Percentiles rank a stretch among this genome's conserved stretches.
These are phyloP conservation scores for Ooceraea biroi DNA, from an alignment of 1,140 invertebrate genomes.

Conservation along the genomic window DNA sequence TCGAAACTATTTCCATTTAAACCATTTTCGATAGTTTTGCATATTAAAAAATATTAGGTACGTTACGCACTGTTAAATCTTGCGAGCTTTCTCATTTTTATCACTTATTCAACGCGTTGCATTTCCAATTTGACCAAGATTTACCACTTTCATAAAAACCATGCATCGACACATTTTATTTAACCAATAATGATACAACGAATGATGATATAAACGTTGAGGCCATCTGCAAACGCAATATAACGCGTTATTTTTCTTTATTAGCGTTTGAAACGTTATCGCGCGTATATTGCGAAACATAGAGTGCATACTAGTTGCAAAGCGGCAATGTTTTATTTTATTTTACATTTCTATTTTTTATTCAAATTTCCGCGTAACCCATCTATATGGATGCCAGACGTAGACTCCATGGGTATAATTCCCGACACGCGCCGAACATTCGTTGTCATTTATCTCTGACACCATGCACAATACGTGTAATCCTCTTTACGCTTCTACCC, in stretches of 20 bases:
- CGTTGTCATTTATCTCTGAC: conserved; percentile 77
- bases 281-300: conserved; percentile 28
- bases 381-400: conserved; percentile 65
- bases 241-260: conserved; percentile 35
- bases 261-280: conserved; percentile 25
- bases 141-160: not conserved
- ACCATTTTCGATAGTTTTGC: conserved; percentile 21
- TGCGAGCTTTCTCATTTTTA: conserved; percentile 2
- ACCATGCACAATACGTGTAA: conserved; percentile 74
- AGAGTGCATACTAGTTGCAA: conserved; percentile 14
- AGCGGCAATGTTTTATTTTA: conserved; percentile 45
- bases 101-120: conserved; percentile 10
- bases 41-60: conserved; percentile 11
- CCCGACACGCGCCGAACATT: conserved; percentile 71
- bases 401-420: conserved; percentile 66
- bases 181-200: conserved; percentile 32
- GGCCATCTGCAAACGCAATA: conserved; percentile 11
- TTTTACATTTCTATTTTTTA: conserved; percentile 50
- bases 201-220: conserved; percentile 29
- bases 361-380: conserved; percentile 54
- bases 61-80: conserved; percentile 27
- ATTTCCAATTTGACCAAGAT: conserved; percentile 17
- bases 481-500: conserved; percentile 73
- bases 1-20: conserved; percentile 20
- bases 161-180: conserved; percentile 29